phyloP scores from a whole-genome alignment of 2,113 vertebrate genomes.

The Puntigrus tetrazona region DNA sequence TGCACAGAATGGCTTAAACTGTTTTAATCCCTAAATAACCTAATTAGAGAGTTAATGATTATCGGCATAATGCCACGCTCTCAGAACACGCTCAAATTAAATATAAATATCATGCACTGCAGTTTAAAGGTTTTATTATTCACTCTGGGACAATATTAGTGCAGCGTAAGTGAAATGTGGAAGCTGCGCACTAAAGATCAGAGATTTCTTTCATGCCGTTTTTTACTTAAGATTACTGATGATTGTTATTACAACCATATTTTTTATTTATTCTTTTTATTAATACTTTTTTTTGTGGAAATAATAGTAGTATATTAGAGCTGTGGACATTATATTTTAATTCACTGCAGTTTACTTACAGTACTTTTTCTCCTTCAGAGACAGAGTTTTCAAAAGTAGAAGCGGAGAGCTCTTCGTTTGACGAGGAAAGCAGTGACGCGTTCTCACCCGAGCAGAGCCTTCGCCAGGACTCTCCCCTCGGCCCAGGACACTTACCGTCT shows the following conservation, averaged over 20 bases:
- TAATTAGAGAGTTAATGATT: conserved; percentile 1
- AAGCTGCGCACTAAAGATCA: not conserved
- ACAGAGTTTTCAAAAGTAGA: conserved; percentile 19
- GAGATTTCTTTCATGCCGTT: not conserved
- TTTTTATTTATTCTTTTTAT: not conserved
- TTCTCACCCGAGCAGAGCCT: conserved; percentile 86
- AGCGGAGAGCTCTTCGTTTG: conserved; percentile 84
- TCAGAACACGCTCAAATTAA: not conserved
- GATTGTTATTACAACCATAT: not conserved
- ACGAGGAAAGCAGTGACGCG: conserved; percentile 91
- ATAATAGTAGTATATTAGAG: not conserved
- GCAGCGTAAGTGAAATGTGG: not conserved
- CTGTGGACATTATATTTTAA: not conserved
- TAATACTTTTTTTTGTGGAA: too few relatives aligned
- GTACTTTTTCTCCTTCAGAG: conserved; percentile 58
- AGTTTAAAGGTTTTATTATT: not conserved
- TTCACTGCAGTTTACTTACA: too few relatives aligned
- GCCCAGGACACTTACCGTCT: conserved; percentile 75
- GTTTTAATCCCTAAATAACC: not conserved
- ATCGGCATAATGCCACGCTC: not conserved
- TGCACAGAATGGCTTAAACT: not conserved
- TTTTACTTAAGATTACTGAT: not conserved
- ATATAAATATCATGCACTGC: not conserved
- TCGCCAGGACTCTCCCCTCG: conserved; percentile 81
- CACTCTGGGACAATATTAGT: not conserved